Base-by-base conservation (phyloP, 2,797 vertebrate genomes). In the Myotis findleyi region DNA sequence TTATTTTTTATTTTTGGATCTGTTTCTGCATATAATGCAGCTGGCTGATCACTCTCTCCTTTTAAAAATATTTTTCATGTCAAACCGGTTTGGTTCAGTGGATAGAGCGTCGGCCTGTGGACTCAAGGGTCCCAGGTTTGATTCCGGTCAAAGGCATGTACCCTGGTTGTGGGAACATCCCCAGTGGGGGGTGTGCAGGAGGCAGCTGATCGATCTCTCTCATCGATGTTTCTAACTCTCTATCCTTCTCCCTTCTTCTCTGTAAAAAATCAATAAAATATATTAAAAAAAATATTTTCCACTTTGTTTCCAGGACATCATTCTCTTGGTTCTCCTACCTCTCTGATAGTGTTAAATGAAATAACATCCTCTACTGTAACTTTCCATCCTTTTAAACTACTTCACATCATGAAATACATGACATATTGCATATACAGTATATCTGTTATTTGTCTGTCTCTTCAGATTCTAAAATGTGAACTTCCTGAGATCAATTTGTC, bases 261-360 rank as follows among this genome's bases (percentile, higher is more conserved):
- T n/a, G n/a, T n/a, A n/a, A n/a, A n/a, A n/a, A n/a, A n/a, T n/a
- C n/a, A n/a, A n/a, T n/a, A n/a, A n/a, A n/a, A n/a, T n/a, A n/a
- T n/a, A n/a, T n/a, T n/a, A n/a, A n/a, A n/a, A n/a, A n/a, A n/a
- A 90, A 93, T 20, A 30, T 86, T 97, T 25, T 85, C 72, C 23
- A 59, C 41, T 76, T 86, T 71, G 23, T 69, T 85, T 95, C 41
- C 69, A n/a, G 71, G 36, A 89, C 75, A 38, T 33, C 44, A 38
- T 89, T 86, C 2, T 80, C 49, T 82, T 53, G 9, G 59, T 33
- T 95, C 4, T 83, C 41, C 7, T 57, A 3, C 33, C 53, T 57
- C 18, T 88, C 51, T 82, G 49, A 68, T 30, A 23, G 47, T 38
- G 1, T 55, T 72, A 30, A 77, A 75, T 81, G 73, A 94, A 89